These are phyloP conservation scores for Ridgeia piscesae DNA, from an alignment of 1,140 invertebrate species.

Conservation along the genomic window DNA sequence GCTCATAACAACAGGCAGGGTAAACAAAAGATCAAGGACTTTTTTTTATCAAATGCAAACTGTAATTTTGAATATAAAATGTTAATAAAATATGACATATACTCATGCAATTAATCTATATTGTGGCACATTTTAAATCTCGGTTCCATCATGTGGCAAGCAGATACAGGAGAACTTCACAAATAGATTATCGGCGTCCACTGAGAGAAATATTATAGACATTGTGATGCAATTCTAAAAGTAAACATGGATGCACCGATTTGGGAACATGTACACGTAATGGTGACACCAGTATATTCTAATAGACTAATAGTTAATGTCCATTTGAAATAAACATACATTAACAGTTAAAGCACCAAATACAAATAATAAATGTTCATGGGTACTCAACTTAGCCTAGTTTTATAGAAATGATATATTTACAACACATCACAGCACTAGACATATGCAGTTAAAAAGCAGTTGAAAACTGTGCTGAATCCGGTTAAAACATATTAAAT, in stretches of 20 bases:
- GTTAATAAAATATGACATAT: background rate
- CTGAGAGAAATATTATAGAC: background rate
- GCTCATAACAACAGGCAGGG: background rate
- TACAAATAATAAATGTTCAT: background rate
- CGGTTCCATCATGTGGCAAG: background rate
- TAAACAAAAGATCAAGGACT: too few relatives aligned
- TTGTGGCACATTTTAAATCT: too few relatives aligned
- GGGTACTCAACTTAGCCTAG: background rate
- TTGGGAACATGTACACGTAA: background rate
- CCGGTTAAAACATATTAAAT: background rate
- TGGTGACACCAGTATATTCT: background rate
- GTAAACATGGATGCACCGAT: background rate
- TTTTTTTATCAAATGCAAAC: too few relatives aligned
- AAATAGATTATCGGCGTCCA: background rate
- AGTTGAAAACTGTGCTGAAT: background rate
- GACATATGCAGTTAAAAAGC: background rate
- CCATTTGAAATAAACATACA: background rate
- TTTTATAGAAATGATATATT: background rate
- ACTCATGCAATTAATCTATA: background rate
- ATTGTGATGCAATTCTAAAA: background rate
- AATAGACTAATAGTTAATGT: background rate
- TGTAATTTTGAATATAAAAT: background rate
- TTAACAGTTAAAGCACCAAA: background rate
- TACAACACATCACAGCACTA: background rate
- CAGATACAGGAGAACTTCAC: background rate